Conservation (phyloP, 2,888 invertebrate genomes). For the Andrena marginata region DNA sequence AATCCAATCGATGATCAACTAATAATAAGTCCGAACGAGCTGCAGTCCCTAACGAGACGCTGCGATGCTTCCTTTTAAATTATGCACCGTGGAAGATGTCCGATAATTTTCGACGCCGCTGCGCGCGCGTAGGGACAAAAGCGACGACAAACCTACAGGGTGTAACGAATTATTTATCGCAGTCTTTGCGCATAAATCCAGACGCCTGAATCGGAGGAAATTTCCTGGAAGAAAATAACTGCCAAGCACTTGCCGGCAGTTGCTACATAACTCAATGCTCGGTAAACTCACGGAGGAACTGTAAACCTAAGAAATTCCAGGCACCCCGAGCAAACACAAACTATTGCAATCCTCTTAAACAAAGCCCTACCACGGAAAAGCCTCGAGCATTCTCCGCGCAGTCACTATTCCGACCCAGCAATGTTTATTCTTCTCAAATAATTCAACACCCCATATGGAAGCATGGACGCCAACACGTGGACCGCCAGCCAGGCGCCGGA, state of each 20-base stretch:
- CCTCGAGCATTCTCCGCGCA: too few relatives aligned
- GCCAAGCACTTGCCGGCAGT: too few relatives aligned
- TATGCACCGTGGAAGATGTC: constrained; percentile 34
- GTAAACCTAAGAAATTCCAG: too few relatives aligned
- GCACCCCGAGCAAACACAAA: too few relatives aligned
- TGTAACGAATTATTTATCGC: constrained; percentile 5
- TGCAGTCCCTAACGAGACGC: constrained; percentile 43
- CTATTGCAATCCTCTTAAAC: too few relatives aligned
- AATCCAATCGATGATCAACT: constrained; percentile 51
- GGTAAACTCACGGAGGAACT: too few relatives aligned
- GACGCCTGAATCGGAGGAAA: background rate
- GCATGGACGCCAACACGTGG: background rate
- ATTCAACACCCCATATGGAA: constrained; percentile 42
- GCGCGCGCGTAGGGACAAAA: background rate
- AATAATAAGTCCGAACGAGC: constrained; percentile 55
- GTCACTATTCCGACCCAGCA: background rate
- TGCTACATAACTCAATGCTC: too few relatives aligned
- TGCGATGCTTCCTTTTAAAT: constrained; percentile 38
- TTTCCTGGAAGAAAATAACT: background rate
- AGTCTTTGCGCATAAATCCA: background rate
- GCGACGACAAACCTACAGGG: constrained; percentile 2
- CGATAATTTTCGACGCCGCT: constrained; percentile 43
- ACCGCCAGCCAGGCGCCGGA: constrained; percentile 7
- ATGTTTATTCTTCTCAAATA: background rate
- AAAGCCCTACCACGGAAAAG: too few relatives aligned